Conservation (phyloP, 2,113 vertebrate species). For the Chlamydotis undulata region DNA sequence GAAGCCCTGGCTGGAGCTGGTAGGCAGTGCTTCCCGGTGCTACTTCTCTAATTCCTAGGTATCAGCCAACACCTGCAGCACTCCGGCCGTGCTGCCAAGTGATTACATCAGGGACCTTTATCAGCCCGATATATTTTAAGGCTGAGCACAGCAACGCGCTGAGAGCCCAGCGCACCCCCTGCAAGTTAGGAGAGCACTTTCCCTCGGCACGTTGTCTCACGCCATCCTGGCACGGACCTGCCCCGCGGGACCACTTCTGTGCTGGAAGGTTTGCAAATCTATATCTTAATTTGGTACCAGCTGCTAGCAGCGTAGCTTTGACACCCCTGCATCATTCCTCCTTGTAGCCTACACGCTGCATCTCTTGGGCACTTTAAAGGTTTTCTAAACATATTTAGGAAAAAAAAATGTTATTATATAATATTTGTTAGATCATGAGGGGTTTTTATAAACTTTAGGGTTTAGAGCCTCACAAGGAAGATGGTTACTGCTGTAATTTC, state of each 20-base stretch:
- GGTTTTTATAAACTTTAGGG: background rate
- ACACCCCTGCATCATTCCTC: background rate
- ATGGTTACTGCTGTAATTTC: background rate
- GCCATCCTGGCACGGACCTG: background rate
- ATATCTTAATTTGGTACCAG: background rate
- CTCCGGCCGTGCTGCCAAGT: background rate
- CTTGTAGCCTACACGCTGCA: background rate
- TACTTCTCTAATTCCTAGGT: background rate
- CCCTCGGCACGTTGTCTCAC: background rate
- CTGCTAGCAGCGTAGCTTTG: background rate
- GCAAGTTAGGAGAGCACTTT: background rate
- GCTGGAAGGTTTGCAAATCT: background rate
- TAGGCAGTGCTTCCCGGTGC: fast-evolving
- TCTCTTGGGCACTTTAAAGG: background rate
- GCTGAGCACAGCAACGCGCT: background rate
- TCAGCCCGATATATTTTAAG: fast-evolving
- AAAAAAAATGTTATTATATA: background rate
- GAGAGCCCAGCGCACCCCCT: background rate
- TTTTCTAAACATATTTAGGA: background rate
- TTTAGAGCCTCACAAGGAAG: background rate
- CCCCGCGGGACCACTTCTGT: background rate
- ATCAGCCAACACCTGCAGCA: background rate
- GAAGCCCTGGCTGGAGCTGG: background rate
- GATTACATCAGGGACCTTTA: background rate
- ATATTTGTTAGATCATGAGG: background rate